phyloP scores from a whole-genome alignment of 35 echinoderm and acorn worm species.

The Chiridota heheva region DNA sequence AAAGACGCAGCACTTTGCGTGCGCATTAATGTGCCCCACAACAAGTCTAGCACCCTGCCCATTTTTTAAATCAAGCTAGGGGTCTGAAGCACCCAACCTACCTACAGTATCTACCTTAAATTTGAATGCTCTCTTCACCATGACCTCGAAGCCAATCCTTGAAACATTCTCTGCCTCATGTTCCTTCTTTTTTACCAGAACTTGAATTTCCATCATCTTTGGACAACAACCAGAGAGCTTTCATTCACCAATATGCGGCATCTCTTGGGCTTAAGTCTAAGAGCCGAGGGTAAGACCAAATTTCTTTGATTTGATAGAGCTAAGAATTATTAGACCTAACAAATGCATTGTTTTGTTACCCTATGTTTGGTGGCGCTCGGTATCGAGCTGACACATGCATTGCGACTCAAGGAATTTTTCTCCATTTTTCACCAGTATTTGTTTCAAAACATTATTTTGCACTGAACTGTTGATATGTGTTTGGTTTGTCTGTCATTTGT shows the following conservation, averaged over 20 bases:
- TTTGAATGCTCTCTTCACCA: background rate
- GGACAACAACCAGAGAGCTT: constrained; percentile 71
- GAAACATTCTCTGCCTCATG: background rate
- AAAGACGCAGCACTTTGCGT: no score
- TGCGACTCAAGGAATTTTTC: background rate
- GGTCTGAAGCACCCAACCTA: background rate
- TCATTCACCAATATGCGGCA: constrained; percentile 66
- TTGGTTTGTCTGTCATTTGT: no score
- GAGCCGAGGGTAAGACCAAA: constrained; percentile 84
- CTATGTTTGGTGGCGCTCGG: no score
- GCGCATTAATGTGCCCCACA: no score
- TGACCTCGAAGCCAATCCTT: background rate
- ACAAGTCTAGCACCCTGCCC: no score
- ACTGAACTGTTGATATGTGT: no score
- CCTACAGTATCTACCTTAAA: background rate
- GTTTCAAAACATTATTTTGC: no score
- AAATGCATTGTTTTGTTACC: no score
- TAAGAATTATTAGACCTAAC: background rate
- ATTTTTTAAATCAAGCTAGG: constrained; percentile 9
- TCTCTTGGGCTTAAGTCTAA: constrained; percentile 79
- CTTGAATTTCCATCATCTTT: constrained; percentile 91
- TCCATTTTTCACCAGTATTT: background rate
- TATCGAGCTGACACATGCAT: no score
- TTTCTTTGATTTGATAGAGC: no score
- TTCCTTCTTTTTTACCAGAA: constrained; percentile 28